phyloP scores from a whole-genome alignment of 2,888 invertebrate genomes.

The Spicauda simplicius region DNA sequence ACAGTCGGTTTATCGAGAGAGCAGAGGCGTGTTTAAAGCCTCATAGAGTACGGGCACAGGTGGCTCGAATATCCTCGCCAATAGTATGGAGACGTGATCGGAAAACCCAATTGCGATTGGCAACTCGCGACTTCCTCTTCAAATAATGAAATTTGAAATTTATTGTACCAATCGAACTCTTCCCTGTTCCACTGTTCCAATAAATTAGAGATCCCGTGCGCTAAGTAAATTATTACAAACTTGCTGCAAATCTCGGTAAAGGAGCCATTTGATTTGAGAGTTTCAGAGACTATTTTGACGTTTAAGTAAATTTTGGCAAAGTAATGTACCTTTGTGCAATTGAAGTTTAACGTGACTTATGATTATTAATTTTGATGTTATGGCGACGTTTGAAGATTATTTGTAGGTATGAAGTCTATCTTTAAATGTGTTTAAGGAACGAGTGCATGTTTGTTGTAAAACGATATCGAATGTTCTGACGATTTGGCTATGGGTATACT shows the following conservation, averaged over 20 bases:
- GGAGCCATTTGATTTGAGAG: constrained; percentile 21
- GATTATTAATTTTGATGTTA: background rate
- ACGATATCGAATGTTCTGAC: too few species aligned
- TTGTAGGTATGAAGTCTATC: background rate
- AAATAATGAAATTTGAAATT: constrained; percentile 83
- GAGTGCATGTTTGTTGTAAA: too few species aligned
- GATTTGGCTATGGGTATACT: too few species aligned
- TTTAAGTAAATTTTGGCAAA: constrained; percentile 7
- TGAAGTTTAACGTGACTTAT: background rate
- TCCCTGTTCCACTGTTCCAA: constrained; percentile 65
- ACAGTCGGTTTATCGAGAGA: constrained; percentile 81
- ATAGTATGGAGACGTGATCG: constrained; percentile 82
- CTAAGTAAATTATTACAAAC: constrained; percentile 37
- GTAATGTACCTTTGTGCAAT: background rate
- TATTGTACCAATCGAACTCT: constrained; percentile 74
- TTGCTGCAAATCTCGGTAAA: constrained; percentile 33
- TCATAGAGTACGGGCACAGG: constrained; percentile 81
- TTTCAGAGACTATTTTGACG: constrained; percentile 18
- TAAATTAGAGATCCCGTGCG: constrained; percentile 58
- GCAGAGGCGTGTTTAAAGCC: constrained; percentile 78
- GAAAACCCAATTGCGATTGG: constrained; percentile 77
- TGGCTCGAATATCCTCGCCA: constrained; percentile 81
- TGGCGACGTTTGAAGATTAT: background rate
- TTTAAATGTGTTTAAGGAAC: background rate
- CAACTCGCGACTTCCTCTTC: constrained; percentile 79